These are phyloP conservation scores for Vanessa cardui DNA, from an alignment of 2,888 invertebrate genomes.

Conservation along the genomic window DNA sequence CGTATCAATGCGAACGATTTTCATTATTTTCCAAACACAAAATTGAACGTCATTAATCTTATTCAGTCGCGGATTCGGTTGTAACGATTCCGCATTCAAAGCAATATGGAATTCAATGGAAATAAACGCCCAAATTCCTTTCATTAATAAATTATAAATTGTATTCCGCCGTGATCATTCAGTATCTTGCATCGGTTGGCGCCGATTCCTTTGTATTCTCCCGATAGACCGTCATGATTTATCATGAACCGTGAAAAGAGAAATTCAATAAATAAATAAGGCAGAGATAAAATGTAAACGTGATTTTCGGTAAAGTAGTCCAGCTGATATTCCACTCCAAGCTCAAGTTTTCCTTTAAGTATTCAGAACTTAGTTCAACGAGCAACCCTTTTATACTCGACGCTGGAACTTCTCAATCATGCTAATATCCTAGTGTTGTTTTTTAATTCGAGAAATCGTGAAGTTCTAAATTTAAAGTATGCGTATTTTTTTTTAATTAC, in stretches of 20 bases:
- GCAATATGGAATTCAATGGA: conserved; percentile 63
- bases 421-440: too few species aligned
- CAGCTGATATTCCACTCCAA: too few species aligned
- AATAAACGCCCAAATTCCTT: conserved; percentile 52
- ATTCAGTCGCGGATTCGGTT: conserved; percentile 50
- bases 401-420: too few species aligned
- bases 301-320: too few species aligned
- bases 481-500: too few species aligned
- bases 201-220: conserved; percentile 13
- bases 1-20: background rate
- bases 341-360: too few species aligned
- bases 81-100: conserved; percentile 66
- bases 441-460: background rate
- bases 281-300: conserved; percentile 2
- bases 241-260: conserved; percentile 15
- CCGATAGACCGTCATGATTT: conserved; percentile 21
- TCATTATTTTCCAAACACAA: conserved; percentile 43
- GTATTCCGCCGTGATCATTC: conserved; percentile 24
- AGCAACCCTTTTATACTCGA: too few species aligned
- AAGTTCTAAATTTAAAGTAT: background rate
- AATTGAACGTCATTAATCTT: conserved; percentile 54
- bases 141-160: conserved; percentile 58
- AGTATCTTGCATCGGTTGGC: conserved; percentile 22
- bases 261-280: conserved; percentile 1
- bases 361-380: too few species aligned